phyloP scores from a whole-genome alignment of 2,113 vertebrate species.

The Ptilonorhynchus violaceus region DNA sequence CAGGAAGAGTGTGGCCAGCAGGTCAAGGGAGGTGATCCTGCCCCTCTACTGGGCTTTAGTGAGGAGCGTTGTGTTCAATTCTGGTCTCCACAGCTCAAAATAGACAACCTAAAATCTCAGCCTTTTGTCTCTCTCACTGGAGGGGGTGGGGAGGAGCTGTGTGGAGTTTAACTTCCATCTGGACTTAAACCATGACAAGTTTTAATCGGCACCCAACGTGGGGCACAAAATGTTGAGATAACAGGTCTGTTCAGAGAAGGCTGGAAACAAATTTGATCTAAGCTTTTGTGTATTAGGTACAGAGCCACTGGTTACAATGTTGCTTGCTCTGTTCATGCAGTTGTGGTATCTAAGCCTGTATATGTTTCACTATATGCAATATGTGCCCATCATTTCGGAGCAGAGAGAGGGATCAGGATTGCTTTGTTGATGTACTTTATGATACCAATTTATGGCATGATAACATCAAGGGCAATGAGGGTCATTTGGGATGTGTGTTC shows the following conservation, averaged over 20 bases:
- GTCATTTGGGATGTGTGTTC: neutral
- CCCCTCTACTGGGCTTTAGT: neutral
- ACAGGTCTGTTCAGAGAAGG: neutral
- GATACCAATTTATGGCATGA: neutral
- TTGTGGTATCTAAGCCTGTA: neutral
- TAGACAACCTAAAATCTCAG: neutral
- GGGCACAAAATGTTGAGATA: neutral
- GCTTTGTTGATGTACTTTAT: neutral
- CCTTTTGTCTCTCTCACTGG: neutral
- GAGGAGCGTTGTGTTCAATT: neutral
- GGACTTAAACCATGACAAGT: neutral
- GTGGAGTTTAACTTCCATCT: neutral
- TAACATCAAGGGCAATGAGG: neutral
- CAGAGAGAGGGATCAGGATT: neutral
- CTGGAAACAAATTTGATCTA: neutral
- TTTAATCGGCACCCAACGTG: neutral
- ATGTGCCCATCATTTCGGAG: neutral
- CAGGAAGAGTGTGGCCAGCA: neutral
- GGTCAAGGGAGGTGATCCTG: neutral
- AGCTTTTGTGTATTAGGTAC: neutral
- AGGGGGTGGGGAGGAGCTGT: neutral
- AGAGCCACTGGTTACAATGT: neutral
- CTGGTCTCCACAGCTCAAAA: neutral
- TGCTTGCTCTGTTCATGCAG: neutral
- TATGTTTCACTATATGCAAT: neutral